These are phyloP conservation scores for Datnioides undecimradiatus DNA, from an alignment of 2,113 vertebrate genomes.

Conservation along the genomic window DNA sequence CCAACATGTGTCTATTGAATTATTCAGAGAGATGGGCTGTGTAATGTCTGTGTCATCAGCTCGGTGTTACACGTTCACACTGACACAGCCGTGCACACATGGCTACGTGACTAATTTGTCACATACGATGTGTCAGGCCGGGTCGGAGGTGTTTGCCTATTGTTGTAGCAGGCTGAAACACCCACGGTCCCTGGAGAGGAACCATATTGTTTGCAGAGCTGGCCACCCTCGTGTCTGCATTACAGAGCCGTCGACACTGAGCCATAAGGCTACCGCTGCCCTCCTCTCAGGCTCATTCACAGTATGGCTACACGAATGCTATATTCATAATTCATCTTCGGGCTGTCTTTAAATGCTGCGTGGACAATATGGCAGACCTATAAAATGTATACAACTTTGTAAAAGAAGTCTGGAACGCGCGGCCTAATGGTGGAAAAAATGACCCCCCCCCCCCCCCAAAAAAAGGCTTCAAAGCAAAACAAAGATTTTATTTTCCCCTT, in stretches of 20 bases:
- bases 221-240: conserved; percentile 27
- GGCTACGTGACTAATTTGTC: conserved; percentile 42
- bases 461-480: conserved; percentile 35
- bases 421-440: conserved; percentile 49
- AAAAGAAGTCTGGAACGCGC: conserved; percentile 23
- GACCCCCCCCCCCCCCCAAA: conserved; percentile 15
- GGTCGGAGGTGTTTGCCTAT: conserved; percentile 42
- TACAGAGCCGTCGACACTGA: conserved; percentile 29
- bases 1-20: conserved; percentile 70
- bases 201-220: conserved; percentile 45
- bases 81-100: background rate
- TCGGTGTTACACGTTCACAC: conserved; percentile 34
- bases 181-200: conserved; percentile 40
- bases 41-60: conserved; percentile 53
- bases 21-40: conserved; percentile 64
- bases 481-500: conserved; percentile 26
- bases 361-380: background rate
- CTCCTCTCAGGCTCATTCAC: conserved; percentile 7
- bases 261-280: background rate
- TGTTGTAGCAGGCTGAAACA: conserved; percentile 15
- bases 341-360: conserved; percentile 19
- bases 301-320: conserved; percentile 1
- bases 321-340: conserved; percentile 46
- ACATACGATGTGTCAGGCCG: conserved; percentile 41
- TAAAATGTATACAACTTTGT: conserved; percentile 23